phyloP scores from a whole-genome alignment of 2,113 vertebrate genomes.

The Pachyramphus minor region DNA sequence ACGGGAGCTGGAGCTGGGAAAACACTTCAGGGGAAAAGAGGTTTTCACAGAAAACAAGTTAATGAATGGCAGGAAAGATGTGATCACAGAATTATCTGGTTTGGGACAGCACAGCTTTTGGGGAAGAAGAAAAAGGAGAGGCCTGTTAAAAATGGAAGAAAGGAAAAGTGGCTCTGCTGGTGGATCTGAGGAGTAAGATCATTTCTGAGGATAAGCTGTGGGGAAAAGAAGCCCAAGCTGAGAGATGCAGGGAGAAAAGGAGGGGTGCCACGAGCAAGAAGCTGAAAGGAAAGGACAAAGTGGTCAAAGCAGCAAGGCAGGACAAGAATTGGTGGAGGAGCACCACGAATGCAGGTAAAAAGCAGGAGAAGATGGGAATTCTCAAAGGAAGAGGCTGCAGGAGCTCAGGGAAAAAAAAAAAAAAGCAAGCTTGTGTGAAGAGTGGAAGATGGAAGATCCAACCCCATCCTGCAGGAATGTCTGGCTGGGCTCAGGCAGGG shows the following conservation, averaged over 20 bases:
- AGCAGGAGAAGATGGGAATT: not conserved
- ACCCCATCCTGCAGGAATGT: accelerated
- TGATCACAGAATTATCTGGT: not conserved
- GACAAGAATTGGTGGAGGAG: not conserved
- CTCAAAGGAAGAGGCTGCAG: not conserved
- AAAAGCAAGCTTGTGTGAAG: not conserved
- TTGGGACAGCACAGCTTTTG: not conserved
- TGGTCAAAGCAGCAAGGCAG: not conserved
- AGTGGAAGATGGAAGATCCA: not conserved
- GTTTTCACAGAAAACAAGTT: not conserved
- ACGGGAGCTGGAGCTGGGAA: not conserved
- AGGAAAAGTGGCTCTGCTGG: not conserved
- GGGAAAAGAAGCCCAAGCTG: not conserved
- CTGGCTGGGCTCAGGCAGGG: not conserved
- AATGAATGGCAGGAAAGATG: not conserved
- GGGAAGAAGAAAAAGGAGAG: not conserved
- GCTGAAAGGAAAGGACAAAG: not conserved
- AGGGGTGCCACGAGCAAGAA: not conserved
- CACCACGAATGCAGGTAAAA: accelerated
- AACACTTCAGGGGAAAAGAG: not conserved
- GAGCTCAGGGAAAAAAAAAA: not conserved
- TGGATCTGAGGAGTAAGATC: not conserved
- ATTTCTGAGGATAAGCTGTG: not conserved
- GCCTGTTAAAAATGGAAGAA: not conserved
- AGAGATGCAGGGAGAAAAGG: not conserved